Conservation (phyloP, 2,797 vertebrate genomes). For the Pipistrellus nathusii region DNA sequence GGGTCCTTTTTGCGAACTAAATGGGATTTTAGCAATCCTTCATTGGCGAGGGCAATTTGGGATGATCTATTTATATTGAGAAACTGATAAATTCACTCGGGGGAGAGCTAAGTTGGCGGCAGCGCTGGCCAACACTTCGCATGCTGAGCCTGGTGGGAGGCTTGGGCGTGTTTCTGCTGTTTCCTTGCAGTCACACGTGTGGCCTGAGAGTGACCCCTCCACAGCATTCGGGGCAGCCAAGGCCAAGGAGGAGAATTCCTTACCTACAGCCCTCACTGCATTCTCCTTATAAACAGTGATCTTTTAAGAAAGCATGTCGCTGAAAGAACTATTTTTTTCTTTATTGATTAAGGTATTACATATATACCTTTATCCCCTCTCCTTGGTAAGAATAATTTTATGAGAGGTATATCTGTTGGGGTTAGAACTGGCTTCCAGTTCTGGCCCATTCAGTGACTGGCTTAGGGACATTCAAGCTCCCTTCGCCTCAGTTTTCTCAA, state of each 20-base stretch:
- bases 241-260: constrained; percentile 39
- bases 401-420: background rate
- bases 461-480: background rate
- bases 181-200: constrained; percentile 8
- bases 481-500: background rate
- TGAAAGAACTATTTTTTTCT: background rate
- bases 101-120: constrained; percentile 8
- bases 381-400: background rate
- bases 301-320: background rate
- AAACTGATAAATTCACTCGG: background rate
- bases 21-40: constrained; percentile 44
- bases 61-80: constrained; percentile 59
- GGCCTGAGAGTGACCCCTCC: constrained; percentile 33
- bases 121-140: background rate
- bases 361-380: too few species aligned
- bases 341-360: too few species aligned
- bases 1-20: constrained; percentile 61
- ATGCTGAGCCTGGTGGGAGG: background rate
- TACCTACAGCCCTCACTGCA: background rate
- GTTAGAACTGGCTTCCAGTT: background rate
- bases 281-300: constrained; percentile 6
- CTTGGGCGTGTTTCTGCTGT: background rate
- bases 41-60: background rate
- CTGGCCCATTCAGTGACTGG: background rate
- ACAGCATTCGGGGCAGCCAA: background rate